Conservation (phyloP, 2,797 vertebrate species). For the Phataginus tricuspis region DNA sequence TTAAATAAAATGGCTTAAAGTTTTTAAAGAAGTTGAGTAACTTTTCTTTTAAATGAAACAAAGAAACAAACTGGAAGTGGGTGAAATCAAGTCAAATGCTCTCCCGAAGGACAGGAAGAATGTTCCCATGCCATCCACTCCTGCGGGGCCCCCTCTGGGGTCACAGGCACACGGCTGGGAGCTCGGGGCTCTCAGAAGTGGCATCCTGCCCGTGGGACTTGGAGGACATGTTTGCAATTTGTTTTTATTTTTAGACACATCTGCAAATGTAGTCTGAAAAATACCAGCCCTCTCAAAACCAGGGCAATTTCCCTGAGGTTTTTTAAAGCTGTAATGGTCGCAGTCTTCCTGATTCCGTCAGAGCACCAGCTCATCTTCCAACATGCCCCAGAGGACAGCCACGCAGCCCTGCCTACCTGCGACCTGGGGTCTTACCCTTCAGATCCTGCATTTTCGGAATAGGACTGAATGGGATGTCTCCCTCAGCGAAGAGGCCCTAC, state of each 20-base stretch:
- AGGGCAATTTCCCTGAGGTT: conserved; percentile 44
- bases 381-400: neutral
- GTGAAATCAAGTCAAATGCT: neutral
- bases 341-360: conserved; percentile 9
- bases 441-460: neutral
- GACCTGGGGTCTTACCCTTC: neutral
- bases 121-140: conserved; percentile 63
- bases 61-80: neutral
- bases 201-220: conserved; percentile 67
- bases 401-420: neutral
- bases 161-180: conserved; percentile 35
- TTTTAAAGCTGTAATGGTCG: conserved; percentile 50
- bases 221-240: conserved; percentile 71
- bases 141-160: conserved; percentile 44
- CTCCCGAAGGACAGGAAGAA: conserved; percentile 26
- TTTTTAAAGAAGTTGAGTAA: neutral
- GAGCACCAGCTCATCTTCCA: neutral
- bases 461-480: neutral
- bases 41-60: conserved; percentile 37
- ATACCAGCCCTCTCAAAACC: conserved; percentile 47
- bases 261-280: conserved; percentile 73
- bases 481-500: neutral
- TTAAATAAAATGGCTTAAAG: neutral
- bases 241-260: conserved; percentile 79
- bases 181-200: conserved; percentile 53